Evolutionary conservation across 2,797 vertebrate species (phyloP), one percentile per base, ranked within the genome.

Genomic region (Siniperca scherzeri): DNA sequence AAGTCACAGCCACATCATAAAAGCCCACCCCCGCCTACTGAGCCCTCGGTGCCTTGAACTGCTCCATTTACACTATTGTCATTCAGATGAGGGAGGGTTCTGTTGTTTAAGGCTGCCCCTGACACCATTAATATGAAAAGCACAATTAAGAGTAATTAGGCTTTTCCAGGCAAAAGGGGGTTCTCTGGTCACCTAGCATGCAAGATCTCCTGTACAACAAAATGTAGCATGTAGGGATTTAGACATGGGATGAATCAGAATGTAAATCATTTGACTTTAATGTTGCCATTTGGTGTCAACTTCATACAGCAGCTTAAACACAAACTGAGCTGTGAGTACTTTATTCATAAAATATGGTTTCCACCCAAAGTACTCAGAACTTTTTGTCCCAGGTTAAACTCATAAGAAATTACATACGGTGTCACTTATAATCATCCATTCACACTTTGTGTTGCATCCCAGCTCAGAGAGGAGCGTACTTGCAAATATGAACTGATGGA

Each of bases 41-140:
- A 65, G 61, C 55, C n/a, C 64, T 57, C 70, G 1, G 9, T 64
- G 86, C 80, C 74, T 68, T 27, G 5, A 81, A 74, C 72, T 84
- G 90, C 88, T 84, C 87, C 88, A 93, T 94, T 94, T 94, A 91
- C 92, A 93, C 85, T 67, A 50, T 93, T 96, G 89, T 94, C 83
- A 95, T 95, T 95, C 85, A 92, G 92, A 95, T 94, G 80, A 91
- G 85, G 56, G 70, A 46, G 79, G 79, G 55, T 30, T 66, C 78
- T 87, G 88, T 89, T 94, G 91, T 94, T 89, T 81, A 85, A 89
- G 64, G 68, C 50, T 78, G 78, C 74, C 81, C 73, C 78, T 70
- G 91, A 91, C 91, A 86, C 84, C 87, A 91, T 93, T 91, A 72
- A 93, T 90, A 89, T 90, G 85, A 91, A 93, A 90, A 89, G 88